These are phyloP conservation scores for Aurelia sp. DNA, from an alignment of 30 jellyfish, hydroid and myxozoan species.

Conservation along the genomic window DNA sequence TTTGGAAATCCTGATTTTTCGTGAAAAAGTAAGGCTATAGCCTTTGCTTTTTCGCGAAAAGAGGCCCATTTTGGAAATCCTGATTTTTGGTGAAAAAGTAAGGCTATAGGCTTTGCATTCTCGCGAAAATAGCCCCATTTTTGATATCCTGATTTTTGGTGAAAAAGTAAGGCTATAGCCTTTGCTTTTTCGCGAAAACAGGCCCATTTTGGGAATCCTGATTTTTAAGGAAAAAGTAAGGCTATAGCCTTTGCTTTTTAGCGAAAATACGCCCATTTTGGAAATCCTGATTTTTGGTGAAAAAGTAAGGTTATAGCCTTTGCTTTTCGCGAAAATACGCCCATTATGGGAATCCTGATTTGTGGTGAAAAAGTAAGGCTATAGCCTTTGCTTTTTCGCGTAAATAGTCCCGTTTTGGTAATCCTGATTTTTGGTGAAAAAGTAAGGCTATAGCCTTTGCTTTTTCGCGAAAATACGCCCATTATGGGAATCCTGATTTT, in stretches of 20 bases:
- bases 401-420: no score
- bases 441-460: no score
- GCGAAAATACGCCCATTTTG: neutral
- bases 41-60: no score
- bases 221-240: neutral
- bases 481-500: no score
- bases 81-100: neutral
- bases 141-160: neutral
- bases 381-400: no score
- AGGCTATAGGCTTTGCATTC: neutral
- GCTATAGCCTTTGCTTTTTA: neutral
- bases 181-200: neutral
- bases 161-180: constrained; percentile 4
- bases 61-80: neutral
- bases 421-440: no score
- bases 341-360: no score
- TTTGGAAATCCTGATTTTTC: neutral
- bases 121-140: neutral
- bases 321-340: no score
- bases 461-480: no score
- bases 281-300: no score
- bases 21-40: neutral
- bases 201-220: neutral
- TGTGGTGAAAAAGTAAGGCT: no score
- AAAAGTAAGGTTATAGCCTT: no score